Base-by-base conservation (phyloP, 2,797 vertebrate species). In the Gadopsis marmoratus region DNA sequence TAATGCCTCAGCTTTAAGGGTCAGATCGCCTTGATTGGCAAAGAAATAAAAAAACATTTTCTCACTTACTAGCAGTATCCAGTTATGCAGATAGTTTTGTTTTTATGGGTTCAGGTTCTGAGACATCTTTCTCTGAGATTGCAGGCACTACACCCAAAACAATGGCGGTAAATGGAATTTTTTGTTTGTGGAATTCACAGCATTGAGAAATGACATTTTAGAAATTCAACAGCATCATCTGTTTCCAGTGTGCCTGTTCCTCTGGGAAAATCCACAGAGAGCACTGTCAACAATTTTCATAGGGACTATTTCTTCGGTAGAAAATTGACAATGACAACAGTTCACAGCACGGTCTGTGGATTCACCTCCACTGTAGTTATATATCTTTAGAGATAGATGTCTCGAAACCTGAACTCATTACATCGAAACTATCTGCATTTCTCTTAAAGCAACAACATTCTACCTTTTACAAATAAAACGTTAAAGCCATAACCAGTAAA, bases 321-420 rank as follows among this genome's bases (percentile, higher is more conserved):
- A 33, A 78, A 62, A 64, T 48, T 39, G 26, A 74, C 54, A 65
- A 51, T 48, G 39, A 55, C 59, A 76, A 4, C 2, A 21, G 56
- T 76, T 61, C 23, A 60, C 62, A 66, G 67, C 17, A 41, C 62
- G 55, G 31, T 74, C 33, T 41, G 55, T 17, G 55, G 62, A 56
- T 43, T 76, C 26, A 71, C 51, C 56, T 56, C 29, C 31, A 45
- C 47, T 21, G 29, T 7, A 43, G 21, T 64, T 29, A 53, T 13
- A 4, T 47, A 53, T 76, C 48, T 48, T 19, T 9, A 23, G 19
- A 72, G 48, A n/a, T 26, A 56, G 17, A 45, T 11, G 31, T 60
- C 33, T 51, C 11, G 29, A 7, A 66, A 62, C 43, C 48, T 60
- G 47, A 71, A 54, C 53, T 58, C 45, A 58, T 54, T 48, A 71